Percentiles rank a stretch among this genome's conserved stretches.
These are phyloP conservation scores for Rousettus leschenaultii DNA, from an alignment of 2,113 vertebrate genomes.

Conservation along the genomic window DNA sequence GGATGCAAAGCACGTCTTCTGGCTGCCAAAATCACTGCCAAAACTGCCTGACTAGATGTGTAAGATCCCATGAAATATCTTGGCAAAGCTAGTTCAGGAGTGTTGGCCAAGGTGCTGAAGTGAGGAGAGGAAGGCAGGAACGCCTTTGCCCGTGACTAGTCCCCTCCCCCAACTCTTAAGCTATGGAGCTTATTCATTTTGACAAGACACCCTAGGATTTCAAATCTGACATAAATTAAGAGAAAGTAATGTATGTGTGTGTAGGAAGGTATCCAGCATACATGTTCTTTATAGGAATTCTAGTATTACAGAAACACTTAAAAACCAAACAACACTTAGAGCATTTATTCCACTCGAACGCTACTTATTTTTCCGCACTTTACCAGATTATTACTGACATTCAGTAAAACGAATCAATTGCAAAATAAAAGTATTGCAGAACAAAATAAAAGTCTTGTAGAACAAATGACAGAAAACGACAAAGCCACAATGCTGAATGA, in stretches of 20 bases:
- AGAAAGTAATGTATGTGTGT: not conserved
- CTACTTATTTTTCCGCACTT: not conserved
- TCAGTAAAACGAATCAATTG: not conserved
- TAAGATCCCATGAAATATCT: slow-evolving; percentile 43
- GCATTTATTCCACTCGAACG: not conserved
- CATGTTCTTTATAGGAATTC: not conserved
- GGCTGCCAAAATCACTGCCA: slow-evolving; percentile 42
- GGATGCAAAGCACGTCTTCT: not conserved
- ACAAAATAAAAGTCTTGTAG: not conserved
- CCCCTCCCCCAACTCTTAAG: not conserved
- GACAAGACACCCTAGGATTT: slow-evolving; percentile 34
- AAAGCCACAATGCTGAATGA: not conserved
- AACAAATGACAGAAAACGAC: not conserved
- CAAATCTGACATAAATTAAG: not conserved
- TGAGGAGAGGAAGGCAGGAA: not conserved
- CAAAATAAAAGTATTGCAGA: not conserved
- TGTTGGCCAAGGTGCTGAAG: slow-evolving; percentile 75
- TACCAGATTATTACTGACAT: not conserved
- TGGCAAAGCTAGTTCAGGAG: slow-evolving; percentile 52
- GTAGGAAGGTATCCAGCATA: not conserved
- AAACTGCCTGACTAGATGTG: slow-evolving; percentile 39
- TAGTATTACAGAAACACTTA: not conserved
- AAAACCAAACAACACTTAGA: not conserved
- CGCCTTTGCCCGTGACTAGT: not conserved
- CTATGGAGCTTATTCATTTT: slow-evolving; percentile 25